phyloP scores from a whole-genome alignment of 2,797 vertebrate genomes.

The Artibeus jamaicensis region DNA sequence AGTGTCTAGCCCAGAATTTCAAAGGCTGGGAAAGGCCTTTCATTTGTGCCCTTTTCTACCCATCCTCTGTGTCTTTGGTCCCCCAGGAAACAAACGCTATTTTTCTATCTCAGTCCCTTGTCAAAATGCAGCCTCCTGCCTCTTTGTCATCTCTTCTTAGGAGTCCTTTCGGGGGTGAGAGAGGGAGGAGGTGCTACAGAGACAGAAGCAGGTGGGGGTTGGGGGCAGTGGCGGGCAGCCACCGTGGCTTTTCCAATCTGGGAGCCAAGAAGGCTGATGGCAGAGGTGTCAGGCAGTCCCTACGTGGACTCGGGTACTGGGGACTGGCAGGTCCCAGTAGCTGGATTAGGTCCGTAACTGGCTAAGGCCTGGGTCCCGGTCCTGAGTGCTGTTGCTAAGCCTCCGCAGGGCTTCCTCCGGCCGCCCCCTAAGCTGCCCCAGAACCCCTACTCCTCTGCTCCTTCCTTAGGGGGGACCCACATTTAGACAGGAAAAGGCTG shows the following conservation, averaged over 20 bases:
- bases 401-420: not conserved
- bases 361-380: not conserved
- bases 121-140: not conserved
- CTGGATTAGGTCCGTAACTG: not conserved
- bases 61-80: accelerated
- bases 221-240: accelerated
- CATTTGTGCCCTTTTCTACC: not conserved
- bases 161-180: not conserved
- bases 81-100: not conserved
- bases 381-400: accelerated
- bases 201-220: not conserved
- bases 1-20: not conserved
- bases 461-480: no score
- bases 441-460: not conserved
- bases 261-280: not conserved
- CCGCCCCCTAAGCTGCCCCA: no score
- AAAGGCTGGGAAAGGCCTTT: not conserved
- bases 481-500: not conserved
- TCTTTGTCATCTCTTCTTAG: not conserved
- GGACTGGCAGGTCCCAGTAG: not conserved
- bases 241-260: not conserved
- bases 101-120: not conserved
- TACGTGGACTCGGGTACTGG: no score
- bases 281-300: not conserved
- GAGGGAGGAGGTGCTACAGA: not conserved